Base-by-base conservation (phyloP, 2,113 vertebrate species). In the Cervus canadensis region DNA sequence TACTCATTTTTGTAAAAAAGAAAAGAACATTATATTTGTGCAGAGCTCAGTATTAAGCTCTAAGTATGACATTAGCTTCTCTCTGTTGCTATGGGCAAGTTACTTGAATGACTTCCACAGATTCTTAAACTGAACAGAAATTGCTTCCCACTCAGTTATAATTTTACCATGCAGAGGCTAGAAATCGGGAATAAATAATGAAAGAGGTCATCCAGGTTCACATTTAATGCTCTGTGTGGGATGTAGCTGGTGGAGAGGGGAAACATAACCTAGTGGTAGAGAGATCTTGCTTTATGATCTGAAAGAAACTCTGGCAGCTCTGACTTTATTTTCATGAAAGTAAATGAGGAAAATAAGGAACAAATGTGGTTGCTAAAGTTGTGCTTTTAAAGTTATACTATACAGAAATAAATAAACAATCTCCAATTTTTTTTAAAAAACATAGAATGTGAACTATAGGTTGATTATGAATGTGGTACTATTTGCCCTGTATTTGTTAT, bases 81-180 rank as follows among this genome's bases (percentile, higher is more conserved):
- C 83, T 95, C 86, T 33, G 96, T 97, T 98, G 95, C 96, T 93
- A 84, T 93, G 86, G 78, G 93, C 96, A 96, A 95, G 93, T 81
- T 84, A 88, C 95, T 89, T 95, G 91, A 96, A 91, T 84, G 91
- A 97, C 84, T 98, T 96, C 62, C 86, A 85, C 94, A 97, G 85
- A 96, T 97, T 94, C 86, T 96, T 93, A 78, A 97, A 85, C 94
- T 97, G 96, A 98, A 97, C 81, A 98, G 88, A 96, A 96, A 98
- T 96, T 95, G 60, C 98, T 97, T 98, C 97, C 96, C 97, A 98
- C 97, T 97, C 97, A 98, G 95, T 97, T 97, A 97, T 97, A 98
- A 98, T 98, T 98, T 98, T 98, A 98, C 89, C 91, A 84, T 71
- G 78, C 93, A 97, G 91, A 97, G 88, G 85, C 78, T 95, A 97